A percentile compares a stretch with the other conserved stretches of the same genome.
Conservation (phyloP, 1,140 invertebrate genomes). For the Megathymus violae region DNA sequence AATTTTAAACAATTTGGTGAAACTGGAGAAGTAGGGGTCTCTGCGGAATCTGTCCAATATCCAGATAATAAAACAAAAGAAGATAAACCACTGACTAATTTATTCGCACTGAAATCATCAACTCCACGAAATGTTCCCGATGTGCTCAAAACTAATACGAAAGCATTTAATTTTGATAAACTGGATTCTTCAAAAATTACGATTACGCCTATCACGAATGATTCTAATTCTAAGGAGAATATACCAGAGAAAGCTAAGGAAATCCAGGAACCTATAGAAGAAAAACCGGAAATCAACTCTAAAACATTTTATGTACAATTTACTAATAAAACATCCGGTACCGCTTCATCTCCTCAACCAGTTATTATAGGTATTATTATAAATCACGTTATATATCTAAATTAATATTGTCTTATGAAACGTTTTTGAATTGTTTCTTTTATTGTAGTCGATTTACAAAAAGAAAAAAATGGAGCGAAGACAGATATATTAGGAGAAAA, state of each 20-base stretch:
- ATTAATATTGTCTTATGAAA: too few species aligned
- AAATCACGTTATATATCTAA: background rate
- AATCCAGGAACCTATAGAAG: constrained; percentile 36
- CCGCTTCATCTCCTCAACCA: constrained; percentile 32
- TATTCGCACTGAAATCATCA: constrained; percentile 49
- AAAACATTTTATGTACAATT: constrained; percentile 46
- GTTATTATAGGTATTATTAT: constrained; percentile 40
- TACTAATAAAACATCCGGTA: constrained; percentile 38
- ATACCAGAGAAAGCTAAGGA: constrained; percentile 43
- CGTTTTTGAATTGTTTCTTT: background rate
- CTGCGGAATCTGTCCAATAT: constrained; percentile 13
- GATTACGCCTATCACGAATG: constrained; percentile 36
- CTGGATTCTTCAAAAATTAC: constrained; percentile 31
- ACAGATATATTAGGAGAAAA: constrained; percentile 41
- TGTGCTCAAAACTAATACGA: constrained; percentile 49
- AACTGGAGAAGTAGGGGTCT: constrained; percentile 58
- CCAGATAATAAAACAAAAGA: constrained; percentile 34
- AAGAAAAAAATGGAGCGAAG: constrained; percentile 48
- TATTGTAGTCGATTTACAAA: constrained; percentile 51
- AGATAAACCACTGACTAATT: constrained; percentile 45
- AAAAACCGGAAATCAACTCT: constrained; percentile 45
- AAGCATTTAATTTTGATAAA: constrained; percentile 45
- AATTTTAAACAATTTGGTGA: constrained; percentile 50
- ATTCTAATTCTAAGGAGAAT: constrained; percentile 54
- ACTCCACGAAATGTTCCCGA: constrained; percentile 57